Base-by-base conservation (phyloP, 2,888 invertebrate species). In the Euzophera pinguis region DNA sequence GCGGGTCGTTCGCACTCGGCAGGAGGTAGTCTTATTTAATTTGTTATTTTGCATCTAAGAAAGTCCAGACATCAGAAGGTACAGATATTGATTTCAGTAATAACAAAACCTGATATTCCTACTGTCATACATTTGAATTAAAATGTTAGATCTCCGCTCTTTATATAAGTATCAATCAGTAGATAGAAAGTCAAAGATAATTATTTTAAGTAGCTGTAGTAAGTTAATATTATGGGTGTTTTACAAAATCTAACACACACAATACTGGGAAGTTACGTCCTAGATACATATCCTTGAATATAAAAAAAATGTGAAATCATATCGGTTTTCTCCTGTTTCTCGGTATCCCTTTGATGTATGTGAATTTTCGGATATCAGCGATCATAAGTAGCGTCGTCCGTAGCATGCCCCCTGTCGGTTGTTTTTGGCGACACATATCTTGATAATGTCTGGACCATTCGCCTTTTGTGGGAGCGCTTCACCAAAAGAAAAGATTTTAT, bases 391-490 rank as follows among this genome's bases (percentile, higher is more conserved):
- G 67, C 58, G 71, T 63, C 65, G 74, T 73, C 77, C 73, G 73
- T 73, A 75, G 78, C 71, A 73, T 69, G 76, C 78, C 76, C 74
- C 72, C 73, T 64, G 71, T 69, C 59, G 69, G 71, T 79, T 73
- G 72, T 79, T 82, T 85, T 80, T 64, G 75, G 76, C 68, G 79
- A 78, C 79, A 78, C 63, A 70, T 71, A 76, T 78, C 73, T 71
- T 71, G 86, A 86, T 86, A 81, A 67, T 68, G 84, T 82, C 81
- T 64, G 62, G 67, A 69, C 63, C 83, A 81, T 61, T 77, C 72
- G 74, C 78, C 78, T 78, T 76, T 81, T 74, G 72, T 69, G 72
- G 65, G 67, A 71, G 73, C 67, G 73, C 70, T 67, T 71, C 69
- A 54, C 59, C 69, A 69, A 77, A 74, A 76, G 73, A 68, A 63